These are phyloP conservation scores for Peromyscus californicus DNA, from an alignment of 2,113 vertebrate species.

Conservation along the genomic window DNA sequence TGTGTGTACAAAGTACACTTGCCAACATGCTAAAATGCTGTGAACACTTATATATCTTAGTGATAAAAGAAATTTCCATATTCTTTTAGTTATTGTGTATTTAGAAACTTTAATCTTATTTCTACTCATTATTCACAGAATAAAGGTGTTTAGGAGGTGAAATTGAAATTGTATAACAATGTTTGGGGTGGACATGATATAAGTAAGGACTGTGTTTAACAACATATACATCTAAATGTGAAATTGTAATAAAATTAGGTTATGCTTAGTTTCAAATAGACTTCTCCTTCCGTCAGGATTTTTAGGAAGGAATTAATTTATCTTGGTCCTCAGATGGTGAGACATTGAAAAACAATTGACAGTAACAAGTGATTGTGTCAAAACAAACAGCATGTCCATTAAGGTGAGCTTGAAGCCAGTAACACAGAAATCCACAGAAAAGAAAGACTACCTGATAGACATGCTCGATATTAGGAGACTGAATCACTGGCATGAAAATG, in stretches of 20 bases:
- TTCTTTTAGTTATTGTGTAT: background rate
- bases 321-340: background rate
- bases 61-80: background rate
- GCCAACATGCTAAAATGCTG: background rate
- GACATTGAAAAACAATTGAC: background rate
- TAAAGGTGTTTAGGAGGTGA: background rate
- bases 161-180: background rate
- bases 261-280: background rate
- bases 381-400: background rate
- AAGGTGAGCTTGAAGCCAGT: background rate
- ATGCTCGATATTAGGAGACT: background rate
- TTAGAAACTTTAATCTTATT: background rate
- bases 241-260: background rate
- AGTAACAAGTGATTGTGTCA: background rate
- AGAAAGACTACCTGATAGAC: background rate
- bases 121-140: background rate
- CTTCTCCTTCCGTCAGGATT: background rate
- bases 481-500: background rate
- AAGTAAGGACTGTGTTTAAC: background rate
- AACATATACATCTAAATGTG: background rate
- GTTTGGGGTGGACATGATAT: background rate
- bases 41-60: background rate
- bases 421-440: background rate
- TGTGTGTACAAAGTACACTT: background rate
- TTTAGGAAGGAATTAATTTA: background rate